A percentile compares a stretch with the other conserved stretches of the same genome.
Conservation (phyloP, 2,113 vertebrate genomes). For the Lophochroa leadbeateri region DNA sequence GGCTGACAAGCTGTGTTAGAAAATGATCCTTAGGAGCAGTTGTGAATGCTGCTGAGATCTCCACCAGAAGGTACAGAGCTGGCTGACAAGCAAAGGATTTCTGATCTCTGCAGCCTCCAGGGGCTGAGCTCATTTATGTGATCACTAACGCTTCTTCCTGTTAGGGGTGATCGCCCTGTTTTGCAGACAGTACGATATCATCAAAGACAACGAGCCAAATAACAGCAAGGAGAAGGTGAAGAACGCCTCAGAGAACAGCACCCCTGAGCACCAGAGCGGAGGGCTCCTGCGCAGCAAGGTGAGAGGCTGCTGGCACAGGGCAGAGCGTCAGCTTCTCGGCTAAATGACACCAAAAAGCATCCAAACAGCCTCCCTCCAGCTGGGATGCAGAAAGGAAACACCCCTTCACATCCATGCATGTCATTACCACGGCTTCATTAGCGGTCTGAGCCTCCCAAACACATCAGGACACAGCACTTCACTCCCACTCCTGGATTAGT, state of each 20-base stretch:
- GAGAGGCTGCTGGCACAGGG: neutral
- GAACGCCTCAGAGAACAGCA: conserved; percentile 94
- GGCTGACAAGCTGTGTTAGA: neutral
- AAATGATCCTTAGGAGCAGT: neutral
- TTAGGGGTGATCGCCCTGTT: conserved; percentile 94
- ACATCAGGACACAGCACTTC: neutral
- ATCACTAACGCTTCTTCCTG: neutral
- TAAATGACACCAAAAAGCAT: neutral
- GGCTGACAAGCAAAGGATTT: neutral
- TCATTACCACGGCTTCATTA: rapidly evolving
- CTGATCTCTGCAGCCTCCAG: neutral
- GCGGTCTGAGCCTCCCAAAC: neutral
- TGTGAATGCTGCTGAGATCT: neutral
- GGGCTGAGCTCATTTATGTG: neutral
- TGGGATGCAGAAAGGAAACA: neutral
- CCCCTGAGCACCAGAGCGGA: conserved; percentile 92
- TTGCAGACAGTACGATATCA: conserved; percentile 97
- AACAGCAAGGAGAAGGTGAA: conserved; percentile 99
- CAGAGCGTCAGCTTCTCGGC: neutral
- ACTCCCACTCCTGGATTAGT: neutral
- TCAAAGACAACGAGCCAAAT: conserved; percentile 97
- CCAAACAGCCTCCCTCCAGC: neutral
- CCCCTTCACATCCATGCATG: neutral
- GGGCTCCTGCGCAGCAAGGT: conserved; percentile 95
- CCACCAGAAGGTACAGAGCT: neutral